Percentiles rank a stretch among this genome's conserved stretches.
Evolutionary conservation across 2,888 invertebrate genomes (phyloP).

Genomic region (Lycaena phlaeas): DNA sequence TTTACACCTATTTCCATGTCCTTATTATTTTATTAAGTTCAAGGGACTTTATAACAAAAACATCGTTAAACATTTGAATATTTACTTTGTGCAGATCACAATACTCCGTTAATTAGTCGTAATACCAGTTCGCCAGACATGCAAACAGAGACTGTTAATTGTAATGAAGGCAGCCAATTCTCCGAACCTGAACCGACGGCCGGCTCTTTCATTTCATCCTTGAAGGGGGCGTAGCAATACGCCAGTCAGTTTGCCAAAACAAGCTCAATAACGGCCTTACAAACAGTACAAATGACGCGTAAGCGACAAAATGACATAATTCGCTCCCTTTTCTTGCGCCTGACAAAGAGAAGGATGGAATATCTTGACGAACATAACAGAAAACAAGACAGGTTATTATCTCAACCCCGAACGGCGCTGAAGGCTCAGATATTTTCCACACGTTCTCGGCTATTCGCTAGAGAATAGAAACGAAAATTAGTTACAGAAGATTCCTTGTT

Average conservation of each 20-base stretch:
- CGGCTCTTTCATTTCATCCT: slow-evolving; percentile 57
- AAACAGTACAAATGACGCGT: slow-evolving; percentile 68
- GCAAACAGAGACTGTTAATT: slow-evolving; percentile 62
- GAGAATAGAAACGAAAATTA: slow-evolving; percentile 69
- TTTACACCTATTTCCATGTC: too few relatives aligned
- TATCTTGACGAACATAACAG: slow-evolving; percentile 51
- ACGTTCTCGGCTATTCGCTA: slow-evolving; percentile 64
- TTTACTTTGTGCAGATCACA: too few relatives aligned
- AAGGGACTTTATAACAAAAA: too few relatives aligned
- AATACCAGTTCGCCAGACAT: slow-evolving; percentile 66
- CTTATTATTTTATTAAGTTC: too few relatives aligned
- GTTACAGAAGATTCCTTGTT: slow-evolving; percentile 67
- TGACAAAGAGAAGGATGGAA: slow-evolving; percentile 32
- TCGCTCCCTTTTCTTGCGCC: slow-evolving; percentile 34
- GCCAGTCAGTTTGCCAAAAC: slow-evolving; percentile 61
- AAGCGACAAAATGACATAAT: slow-evolving; percentile 57
- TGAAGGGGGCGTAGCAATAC: slow-evolving; percentile 52
- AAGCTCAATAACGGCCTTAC: slow-evolving; percentile 65
- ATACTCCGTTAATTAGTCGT: slow-evolving; percentile 63
- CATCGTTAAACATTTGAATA: too few relatives aligned
- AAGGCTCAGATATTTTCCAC: slow-evolving; percentile 66
- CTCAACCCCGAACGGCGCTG: slow-evolving; percentile 56
- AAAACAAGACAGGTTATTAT: slow-evolving; percentile 70
- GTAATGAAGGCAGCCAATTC: slow-evolving; percentile 63
- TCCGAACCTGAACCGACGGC: slow-evolving; percentile 45